These are phyloP conservation scores for Galeopsomyia nigrocyanea DNA, from an alignment of 2,888 invertebrate genomes.

Conservation along the genomic window DNA sequence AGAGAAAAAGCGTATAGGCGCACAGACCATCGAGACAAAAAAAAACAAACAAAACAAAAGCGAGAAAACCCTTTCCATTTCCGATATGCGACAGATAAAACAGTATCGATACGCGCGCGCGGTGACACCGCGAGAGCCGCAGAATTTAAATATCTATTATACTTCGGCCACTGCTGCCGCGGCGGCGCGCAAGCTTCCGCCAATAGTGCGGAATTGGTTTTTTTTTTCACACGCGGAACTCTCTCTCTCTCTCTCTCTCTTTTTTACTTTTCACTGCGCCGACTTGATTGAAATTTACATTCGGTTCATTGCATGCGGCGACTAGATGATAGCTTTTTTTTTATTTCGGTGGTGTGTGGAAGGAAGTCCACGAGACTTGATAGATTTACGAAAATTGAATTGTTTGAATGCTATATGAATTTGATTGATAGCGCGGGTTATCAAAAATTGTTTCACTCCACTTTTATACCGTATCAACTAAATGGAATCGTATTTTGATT, in stretches of 20 bases:
- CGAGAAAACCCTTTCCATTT: conserved; percentile 51
- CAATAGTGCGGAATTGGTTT: conserved; percentile 16
- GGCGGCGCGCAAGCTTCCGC: conserved; percentile 37
- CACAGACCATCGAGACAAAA: background rate
- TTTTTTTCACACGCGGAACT: conserved; percentile 3
- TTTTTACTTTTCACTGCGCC: conserved; percentile 11
- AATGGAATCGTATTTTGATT: too few relatives aligned
- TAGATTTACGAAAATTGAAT: conserved; percentile 34
- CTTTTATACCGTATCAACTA: too few relatives aligned
- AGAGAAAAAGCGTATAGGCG: conserved; percentile 1
- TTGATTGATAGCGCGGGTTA: background rate
- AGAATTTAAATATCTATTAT: conserved; percentile 64
- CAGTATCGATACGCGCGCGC: conserved; percentile 55
- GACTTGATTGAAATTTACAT: conserved; percentile 56
- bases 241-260: conserved; percentile 21
- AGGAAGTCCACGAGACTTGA: background rate
- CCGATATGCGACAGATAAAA: conserved; percentile 56
- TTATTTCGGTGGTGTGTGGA: too few relatives aligned
- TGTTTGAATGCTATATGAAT: conserved; percentile 18
- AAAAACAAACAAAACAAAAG: conserved; percentile 7
- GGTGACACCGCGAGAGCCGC: conserved; percentile 56
- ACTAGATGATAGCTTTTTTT: conserved; percentile 18
- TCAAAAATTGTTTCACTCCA: too few relatives aligned
- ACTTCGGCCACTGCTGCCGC: conserved; percentile 39
- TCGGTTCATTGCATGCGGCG: conserved; percentile 52